Evolutionary conservation across 37 sponge, comb jelly and placozoan species (phyloP).

Genomic region (Eunapius fragilis): DNA sequence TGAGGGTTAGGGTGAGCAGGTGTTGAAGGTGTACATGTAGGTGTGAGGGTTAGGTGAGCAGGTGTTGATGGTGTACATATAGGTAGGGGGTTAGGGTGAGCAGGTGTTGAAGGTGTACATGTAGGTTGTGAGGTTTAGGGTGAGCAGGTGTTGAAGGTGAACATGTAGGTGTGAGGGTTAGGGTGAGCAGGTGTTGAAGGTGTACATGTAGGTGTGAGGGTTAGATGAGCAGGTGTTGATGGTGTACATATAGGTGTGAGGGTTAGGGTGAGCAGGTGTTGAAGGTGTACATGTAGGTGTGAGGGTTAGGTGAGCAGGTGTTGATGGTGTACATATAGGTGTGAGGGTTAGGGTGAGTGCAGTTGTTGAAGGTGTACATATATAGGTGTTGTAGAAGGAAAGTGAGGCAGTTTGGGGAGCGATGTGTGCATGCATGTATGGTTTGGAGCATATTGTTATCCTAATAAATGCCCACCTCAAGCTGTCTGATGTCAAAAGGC

Average conservation of each 20-base stretch:
- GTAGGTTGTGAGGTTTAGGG: neutral
- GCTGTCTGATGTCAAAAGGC: conserved; percentile 84
- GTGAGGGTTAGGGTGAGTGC: conserved; percentile 7
- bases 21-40: conserved; percentile 31
- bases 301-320: neutral
- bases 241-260: no score
- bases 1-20: conserved; percentile 8
- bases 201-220: no score
- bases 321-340: neutral
- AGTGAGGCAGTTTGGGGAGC: no score
- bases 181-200: conserved; percentile 36
- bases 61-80: no score
- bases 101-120: neutral
- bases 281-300: neutral
- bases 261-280: neutral
- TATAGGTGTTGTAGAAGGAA: no score
- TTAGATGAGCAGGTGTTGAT: no score
- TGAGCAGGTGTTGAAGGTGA: neutral
- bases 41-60: no score
- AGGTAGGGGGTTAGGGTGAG: neutral
- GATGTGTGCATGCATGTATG: neutral
- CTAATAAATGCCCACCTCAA: neutral
- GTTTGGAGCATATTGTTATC: neutral
- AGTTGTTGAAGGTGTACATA: conserved; percentile 24
- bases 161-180: neutral